Evolutionary conservation across 2,888 invertebrate genomes (phyloP).

Genomic region (Morpho helenor): DNA sequence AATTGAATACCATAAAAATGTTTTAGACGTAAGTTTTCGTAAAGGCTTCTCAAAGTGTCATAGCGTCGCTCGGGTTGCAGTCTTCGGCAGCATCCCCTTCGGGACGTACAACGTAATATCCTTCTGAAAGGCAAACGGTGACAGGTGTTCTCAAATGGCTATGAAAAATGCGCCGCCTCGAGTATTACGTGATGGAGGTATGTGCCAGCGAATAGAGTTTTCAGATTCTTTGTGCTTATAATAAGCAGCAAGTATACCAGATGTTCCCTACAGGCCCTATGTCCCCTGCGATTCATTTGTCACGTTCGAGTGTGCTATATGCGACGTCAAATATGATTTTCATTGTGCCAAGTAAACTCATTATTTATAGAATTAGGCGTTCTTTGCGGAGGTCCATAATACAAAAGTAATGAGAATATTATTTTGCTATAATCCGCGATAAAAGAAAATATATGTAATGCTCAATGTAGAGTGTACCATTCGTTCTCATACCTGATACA

Average conservation of each 20-base stretch:
- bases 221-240: conserved; percentile 64
- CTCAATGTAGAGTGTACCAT: no score
- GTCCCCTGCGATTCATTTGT: conserved; percentile 8
- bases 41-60: conserved; percentile 3
- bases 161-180: conserved; percentile 66
- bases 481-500: no score
- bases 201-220: conserved; percentile 57
- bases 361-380: no score
- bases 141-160: conserved; percentile 67
- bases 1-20: no score
- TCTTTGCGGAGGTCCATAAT: no score
- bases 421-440: no score
- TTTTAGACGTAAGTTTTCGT: background rate
- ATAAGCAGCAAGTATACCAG: conserved; percentile 48
- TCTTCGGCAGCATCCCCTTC: conserved; percentile 34
- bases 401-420: no score
- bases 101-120: conserved; percentile 68
- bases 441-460: no score
- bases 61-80: conserved; percentile 4
- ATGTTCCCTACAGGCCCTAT: background rate
- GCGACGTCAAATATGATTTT: conserved; percentile 64
- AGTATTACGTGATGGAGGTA: conserved; percentile 66
- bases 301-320: background rate
- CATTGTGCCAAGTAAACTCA: conserved; percentile 67
- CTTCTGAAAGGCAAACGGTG: conserved; percentile 52